Base-by-base conservation (phyloP, 2,888 invertebrate genomes). In the Anorthoa munda region DNA sequence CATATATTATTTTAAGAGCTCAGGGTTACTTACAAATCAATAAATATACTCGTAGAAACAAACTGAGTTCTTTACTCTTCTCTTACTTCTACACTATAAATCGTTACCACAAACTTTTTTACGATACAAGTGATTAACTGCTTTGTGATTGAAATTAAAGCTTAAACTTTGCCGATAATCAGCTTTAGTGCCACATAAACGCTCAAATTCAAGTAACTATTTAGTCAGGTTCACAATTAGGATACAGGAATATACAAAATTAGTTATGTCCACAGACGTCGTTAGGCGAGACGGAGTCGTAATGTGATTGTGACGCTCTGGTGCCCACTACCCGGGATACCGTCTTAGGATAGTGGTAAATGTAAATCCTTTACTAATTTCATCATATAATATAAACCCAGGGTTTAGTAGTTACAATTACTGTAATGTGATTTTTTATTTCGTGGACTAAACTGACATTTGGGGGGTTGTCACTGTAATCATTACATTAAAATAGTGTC, bases 251-350 rank as follows among this genome's bases (percentile, higher is more conserved):
- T 65, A 59, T 65, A 11, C 55, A 46, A 73, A 79, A 65, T 73
- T 31, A 21, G 55, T 61, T 78, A 45, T 17, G 65, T 46, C 60
- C 46, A 31, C 60, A 66, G 65, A 77, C 26, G n/a, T 55, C 26
- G 65, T 73, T 77, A 46, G 15, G 26, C 2, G n/a, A 23, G 13
- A n/a, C 39, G 50, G 45, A 23, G 31, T 46, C n/a, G 11, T 56
- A 61, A 77, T 61, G 2, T 66, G 51, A 79, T 77, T 77, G 50
- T 77, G 65, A 56, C 23, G 18, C 46, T 56, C 11, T 31, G 23
- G 60, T 55, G 5, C 23, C 26, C 64, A 4, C 21, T n/a, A 39
- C 7, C 15, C n/a, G 21, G 11, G 51, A 21, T 46, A 17, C 21
- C 45, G 51, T 17, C 18, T 31, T 21, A 13, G 53, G 31, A 23